These are phyloP conservation scores for Rhabdornis inornatus DNA, from an alignment of 2,113 vertebrate species.

Conservation along the genomic window DNA sequence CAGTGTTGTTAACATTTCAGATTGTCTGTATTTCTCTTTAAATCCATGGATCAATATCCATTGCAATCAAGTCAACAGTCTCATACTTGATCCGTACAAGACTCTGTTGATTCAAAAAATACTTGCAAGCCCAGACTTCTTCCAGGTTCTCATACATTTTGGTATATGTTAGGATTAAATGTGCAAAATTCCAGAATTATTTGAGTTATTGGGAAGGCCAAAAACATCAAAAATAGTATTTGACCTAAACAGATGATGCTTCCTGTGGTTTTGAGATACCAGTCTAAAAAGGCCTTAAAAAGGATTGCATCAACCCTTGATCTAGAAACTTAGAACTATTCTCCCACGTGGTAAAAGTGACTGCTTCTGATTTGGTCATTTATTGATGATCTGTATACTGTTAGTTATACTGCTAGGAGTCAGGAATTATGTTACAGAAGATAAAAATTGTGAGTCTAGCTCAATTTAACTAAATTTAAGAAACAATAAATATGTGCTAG, in stretches of 20 bases:
- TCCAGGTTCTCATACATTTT: neutral
- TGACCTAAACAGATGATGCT: neutral
- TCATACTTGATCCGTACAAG: neutral
- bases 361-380: neutral
- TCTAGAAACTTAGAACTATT: neutral
- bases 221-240: neutral
- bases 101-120: neutral
- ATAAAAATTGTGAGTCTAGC: neutral
- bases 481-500: neutral
- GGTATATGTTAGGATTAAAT: neutral
- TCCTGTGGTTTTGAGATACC: neutral
- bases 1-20: neutral
- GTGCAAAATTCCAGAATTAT: neutral
- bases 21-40: neutral
- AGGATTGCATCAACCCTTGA: neutral
- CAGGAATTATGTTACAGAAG: neutral
- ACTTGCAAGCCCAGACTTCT: neutral
- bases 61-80: neutral
- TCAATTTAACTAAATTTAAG: neutral
- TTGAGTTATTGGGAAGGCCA: neutral
- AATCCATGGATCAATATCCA: neutral
- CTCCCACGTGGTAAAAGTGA: neutral
- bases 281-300: neutral
- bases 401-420: neutral
- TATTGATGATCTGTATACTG: neutral